Conservation (phyloP, 2,888 invertebrate species). For the Caenorhabditis zanzibari region DNA sequence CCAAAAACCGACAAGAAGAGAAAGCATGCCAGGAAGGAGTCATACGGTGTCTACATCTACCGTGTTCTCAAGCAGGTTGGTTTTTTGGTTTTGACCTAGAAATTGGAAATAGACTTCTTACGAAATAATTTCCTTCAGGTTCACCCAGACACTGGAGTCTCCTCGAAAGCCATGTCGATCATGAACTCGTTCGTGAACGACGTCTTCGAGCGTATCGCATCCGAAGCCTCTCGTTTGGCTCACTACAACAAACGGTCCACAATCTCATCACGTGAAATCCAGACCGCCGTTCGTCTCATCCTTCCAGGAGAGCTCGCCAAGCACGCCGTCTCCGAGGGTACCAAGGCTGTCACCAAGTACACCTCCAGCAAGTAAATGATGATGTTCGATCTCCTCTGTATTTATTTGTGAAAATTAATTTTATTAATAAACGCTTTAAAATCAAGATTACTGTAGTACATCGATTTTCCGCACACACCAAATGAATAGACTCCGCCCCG, state of each 20-base stretch:
- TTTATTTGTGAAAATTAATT: background rate
- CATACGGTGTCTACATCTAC: slow-evolving; percentile 86
- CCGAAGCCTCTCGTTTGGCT: slow-evolving; percentile 86
- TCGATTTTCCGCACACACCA: too few species aligned
- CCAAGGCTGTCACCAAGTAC: slow-evolving; percentile 71
- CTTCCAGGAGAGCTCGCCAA: slow-evolving; percentile 72
- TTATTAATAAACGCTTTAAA: slow-evolving; percentile 17
- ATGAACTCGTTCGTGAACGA: slow-evolving; percentile 90
- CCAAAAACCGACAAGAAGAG: slow-evolving; percentile 81
- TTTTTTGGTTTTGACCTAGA: slow-evolving; percentile 85
- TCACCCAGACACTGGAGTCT: slow-evolving; percentile 88
- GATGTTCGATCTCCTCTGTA: slow-evolving; percentile 43
- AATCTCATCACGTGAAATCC: slow-evolving; percentile 88
- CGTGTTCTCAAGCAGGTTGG: slow-evolving; percentile 87
- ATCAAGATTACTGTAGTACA: background rate
- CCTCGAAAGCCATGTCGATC: slow-evolving; percentile 88
- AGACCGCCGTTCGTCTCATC: slow-evolving; percentile 84
- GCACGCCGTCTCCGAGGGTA: slow-evolving; percentile 70
- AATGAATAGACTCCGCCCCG: slow-evolving; percentile 25
- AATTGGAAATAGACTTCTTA: slow-evolving; percentile 77
- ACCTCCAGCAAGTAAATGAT: slow-evolving; percentile 61
- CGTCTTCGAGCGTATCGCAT: slow-evolving; percentile 88
- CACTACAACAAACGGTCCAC: slow-evolving; percentile 88
- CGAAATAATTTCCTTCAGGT: slow-evolving; percentile 86
- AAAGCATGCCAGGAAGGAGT: slow-evolving; percentile 79